Base-by-base conservation (phyloP, 2,888 invertebrate species). In the Shargacucullia verbasci region DNA sequence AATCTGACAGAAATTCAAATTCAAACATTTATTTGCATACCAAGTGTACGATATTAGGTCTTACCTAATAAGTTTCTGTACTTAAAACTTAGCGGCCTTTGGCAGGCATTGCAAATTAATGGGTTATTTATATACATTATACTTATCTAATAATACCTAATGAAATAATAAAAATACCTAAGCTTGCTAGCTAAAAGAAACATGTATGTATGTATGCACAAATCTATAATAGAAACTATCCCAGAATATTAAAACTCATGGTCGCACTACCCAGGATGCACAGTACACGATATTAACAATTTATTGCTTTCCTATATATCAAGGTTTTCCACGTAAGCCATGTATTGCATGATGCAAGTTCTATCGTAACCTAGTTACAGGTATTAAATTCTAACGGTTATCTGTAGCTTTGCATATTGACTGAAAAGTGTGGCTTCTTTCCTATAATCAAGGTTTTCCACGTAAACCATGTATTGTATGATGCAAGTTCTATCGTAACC, bases 291-390 rank as follows among this genome's bases (percentile, higher is more conserved):
- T 20, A 50, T 20, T 20, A 20, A 34, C 20, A 45, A 70, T 66
- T 53, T 59, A 53, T 63, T 66, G 49, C 46, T 49, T 31, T 43
- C 33, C 58, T 54, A 66, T 77, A 66, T 70, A 77, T 70, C 67
- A 64, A 52, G 45, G 56, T 59, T 49, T 47, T 44, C 41, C 55
- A 13, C 27, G 50, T 38, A 43, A 47, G 44, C 47, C 44, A 43
- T 45, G 56, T 9, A 35, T 45, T 47, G 11, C 14, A 10, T 69
- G 59, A 35, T 57, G 76, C 63, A 72, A 63, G 43, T 2, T n/a
- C 20, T 38, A 0, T 20, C 0, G 4, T 41, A 64, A 37, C 58
- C 72, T n/a, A 56, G 34, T 59, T 73, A 20, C 20, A 27, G 11
- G 35, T 41, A 29, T 29, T 29, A 29, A 29, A 29, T 29, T 7